These are phyloP conservation scores for Clavelina lepadiformis DNA, from an alignment of 23 tunicate species.

Conservation along the genomic window DNA sequence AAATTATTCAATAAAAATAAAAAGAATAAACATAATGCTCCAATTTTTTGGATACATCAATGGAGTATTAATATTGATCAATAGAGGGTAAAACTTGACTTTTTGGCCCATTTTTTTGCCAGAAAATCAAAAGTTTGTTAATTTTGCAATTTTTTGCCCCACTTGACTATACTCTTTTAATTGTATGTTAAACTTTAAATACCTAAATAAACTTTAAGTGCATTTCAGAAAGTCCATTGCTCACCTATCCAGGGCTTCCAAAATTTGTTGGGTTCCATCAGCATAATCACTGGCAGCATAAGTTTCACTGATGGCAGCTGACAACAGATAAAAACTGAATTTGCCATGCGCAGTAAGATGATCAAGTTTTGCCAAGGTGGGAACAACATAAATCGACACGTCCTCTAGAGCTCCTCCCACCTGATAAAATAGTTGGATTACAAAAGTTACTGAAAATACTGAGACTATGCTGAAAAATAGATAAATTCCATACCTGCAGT, in stretches of 20 bases:
- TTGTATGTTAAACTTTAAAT: slow-evolving; percentile 1
- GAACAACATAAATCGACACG: slow-evolving; percentile 14
- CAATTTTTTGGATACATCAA: background rate
- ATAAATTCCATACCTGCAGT: background rate
- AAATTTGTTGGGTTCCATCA: background rate
- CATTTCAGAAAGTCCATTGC: background rate
- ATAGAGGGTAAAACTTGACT: too few species aligned
- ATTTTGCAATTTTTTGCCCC: too few species aligned
- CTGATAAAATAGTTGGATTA: background rate
- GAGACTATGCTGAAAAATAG: background rate
- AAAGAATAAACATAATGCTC: background rate
- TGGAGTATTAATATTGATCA: too few species aligned
- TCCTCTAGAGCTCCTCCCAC: too few species aligned
- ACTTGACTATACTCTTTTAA: background rate
- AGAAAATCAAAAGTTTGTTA: too few species aligned
- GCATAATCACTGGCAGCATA: background rate
- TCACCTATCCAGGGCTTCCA: slow-evolving; percentile 11
- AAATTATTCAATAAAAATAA: background rate
- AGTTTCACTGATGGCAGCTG: slow-evolving; percentile 4
- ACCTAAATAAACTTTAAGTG: too few species aligned
- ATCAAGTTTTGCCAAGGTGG: background rate
- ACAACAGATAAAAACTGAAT: slow-evolving; percentile 4
- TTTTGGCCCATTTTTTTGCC: background rate
- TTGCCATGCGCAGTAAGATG: background rate
- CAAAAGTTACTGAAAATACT: background rate